Evolutionary conservation across 2,888 invertebrate genomes (phyloP).

Genomic region (Sarcophaga subvicina): DNA sequence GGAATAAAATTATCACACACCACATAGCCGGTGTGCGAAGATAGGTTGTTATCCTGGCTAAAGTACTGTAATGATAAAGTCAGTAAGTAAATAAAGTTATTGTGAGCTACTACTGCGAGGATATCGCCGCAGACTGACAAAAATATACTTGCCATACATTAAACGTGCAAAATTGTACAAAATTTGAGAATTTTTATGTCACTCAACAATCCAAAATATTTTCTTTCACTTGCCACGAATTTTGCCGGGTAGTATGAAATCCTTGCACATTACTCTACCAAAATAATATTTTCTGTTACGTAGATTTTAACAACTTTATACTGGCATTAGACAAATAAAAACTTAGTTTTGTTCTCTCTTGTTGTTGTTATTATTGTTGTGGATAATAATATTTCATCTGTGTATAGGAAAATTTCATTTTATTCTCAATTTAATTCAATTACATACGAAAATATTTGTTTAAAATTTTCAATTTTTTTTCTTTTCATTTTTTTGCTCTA

Average conservation of each 20-base stretch:
- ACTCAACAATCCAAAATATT: too few species aligned
- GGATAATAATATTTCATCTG: neutral
- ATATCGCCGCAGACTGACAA: too few species aligned
- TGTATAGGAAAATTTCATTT: slow-evolving; percentile 38
- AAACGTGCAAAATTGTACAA: too few species aligned
- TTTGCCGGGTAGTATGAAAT: neutral
- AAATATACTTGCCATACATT: too few species aligned
- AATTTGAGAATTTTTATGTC: too few species aligned
- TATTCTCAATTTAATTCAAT: slow-evolving; percentile 63
- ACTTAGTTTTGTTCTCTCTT: neutral
- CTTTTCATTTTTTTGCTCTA: slow-evolving; percentile 6
- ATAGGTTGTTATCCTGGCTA: too few species aligned
- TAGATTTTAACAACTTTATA: slow-evolving; percentile 27
- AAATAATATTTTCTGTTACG: neutral
- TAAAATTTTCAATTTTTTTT: neutral
- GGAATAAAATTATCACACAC: too few species aligned
- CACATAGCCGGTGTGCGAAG: too few species aligned
- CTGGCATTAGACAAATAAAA: slow-evolving; percentile 13
- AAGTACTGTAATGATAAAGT: too few species aligned
- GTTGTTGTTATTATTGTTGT: neutral
- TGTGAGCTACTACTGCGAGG: too few species aligned
- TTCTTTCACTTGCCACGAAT: neutral
- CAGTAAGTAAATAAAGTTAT: too few species aligned
- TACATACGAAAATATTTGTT: slow-evolving; percentile 57
- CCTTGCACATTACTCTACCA: too few species aligned